Evolutionary conservation across 2,888 invertebrate species (phyloP), one percentile per base, ranked within the genome.

Genomic region (Parascotia fuliginaria): DNA sequence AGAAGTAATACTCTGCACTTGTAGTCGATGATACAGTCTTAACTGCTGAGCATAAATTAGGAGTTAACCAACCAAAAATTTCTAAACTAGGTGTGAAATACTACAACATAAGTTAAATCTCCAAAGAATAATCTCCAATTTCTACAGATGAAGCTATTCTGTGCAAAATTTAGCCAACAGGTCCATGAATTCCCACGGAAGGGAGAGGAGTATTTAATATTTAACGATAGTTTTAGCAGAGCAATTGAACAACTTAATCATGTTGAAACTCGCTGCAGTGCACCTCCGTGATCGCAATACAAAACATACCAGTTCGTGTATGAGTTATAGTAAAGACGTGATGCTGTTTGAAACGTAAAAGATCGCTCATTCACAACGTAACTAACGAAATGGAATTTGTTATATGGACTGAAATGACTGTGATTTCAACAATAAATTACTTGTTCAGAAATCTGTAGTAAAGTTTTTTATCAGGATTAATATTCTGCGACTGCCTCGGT

Each of bases 321-420:
- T 58, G 48, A 58, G 39, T 48, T 48, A 58, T 53, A 32, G 32
- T 27, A n/a, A 27, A 34, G 44, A 60, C 60, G 41, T 55, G 60
- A 19, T 39, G 14, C 2, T 33, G 16, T 29, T 38, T 19, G n/a
- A 39, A 33, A 37, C 22, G 14, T 15, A 29, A 45, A 28, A 36
- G 28, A 53, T 33, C 9, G 12, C 7, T 11, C 9, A 9, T 13
- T 9, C 33, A 9, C 9, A 9, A 15, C 9, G 15, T 6, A n/a
- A 33, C 9, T 33, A n/a, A 9, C 12, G 27, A 37, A 37, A 38
- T 38, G 22, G 7, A 14, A 24, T 24, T 19, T 27, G 9, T 38
- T 38, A 9, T n/a, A 15, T 5, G 9, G 9, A 33, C 7, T 7
- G 7, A 2, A 12, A 32, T 32, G 0, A 31, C 4, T 31, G 31